Evolutionary conservation across 2,888 invertebrate species (phyloP).

Genomic region (Pachliopta kotzebuea): DNA sequence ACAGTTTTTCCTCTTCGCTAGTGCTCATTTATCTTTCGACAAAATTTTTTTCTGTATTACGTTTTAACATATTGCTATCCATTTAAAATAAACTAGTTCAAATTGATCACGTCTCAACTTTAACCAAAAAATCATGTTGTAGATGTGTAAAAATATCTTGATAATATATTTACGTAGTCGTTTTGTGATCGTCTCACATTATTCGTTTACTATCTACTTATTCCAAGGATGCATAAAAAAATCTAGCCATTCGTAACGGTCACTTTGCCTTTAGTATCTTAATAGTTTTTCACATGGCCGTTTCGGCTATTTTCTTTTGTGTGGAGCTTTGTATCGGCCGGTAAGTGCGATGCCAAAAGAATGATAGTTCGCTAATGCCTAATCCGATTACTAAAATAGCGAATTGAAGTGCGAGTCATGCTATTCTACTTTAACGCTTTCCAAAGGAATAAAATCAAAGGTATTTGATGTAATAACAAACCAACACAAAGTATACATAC

Average conservation of each 20-base stretch:
- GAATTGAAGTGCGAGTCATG: slow-evolving; percentile 31
- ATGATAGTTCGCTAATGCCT: slow-evolving; percentile 53
- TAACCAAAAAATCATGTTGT: too few relatives aligned
- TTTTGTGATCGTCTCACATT: too few relatives aligned
- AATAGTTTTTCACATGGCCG: slow-evolving; percentile 42
- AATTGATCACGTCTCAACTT: too few relatives aligned
- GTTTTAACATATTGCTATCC: too few relatives aligned
- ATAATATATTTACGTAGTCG: too few relatives aligned
- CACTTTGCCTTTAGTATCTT: slow-evolving; percentile 37
- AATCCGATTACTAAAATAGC: slow-evolving; percentile 33
- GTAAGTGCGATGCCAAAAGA: slow-evolving; percentile 49
- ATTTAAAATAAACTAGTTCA: too few relatives aligned
- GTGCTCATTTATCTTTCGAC: slow-evolving; percentile 45
- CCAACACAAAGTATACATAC: too few relatives aligned
- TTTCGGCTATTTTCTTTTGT: slow-evolving; percentile 39
- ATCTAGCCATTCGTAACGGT: background rate
- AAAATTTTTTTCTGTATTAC: background rate
- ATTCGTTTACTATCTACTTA: too few relatives aligned
- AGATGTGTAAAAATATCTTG: too few relatives aligned
- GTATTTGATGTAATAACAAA: too few relatives aligned
- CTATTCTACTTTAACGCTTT: slow-evolving; percentile 24
- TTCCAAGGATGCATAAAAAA: background rate
- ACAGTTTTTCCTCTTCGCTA: slow-evolving; percentile 43
- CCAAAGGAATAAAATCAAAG: too few relatives aligned
- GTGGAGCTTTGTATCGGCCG: slow-evolving; percentile 37